phyloP scores from a whole-genome alignment of 1,140 invertebrate species.

The Sesamia nonagrioides region DNA sequence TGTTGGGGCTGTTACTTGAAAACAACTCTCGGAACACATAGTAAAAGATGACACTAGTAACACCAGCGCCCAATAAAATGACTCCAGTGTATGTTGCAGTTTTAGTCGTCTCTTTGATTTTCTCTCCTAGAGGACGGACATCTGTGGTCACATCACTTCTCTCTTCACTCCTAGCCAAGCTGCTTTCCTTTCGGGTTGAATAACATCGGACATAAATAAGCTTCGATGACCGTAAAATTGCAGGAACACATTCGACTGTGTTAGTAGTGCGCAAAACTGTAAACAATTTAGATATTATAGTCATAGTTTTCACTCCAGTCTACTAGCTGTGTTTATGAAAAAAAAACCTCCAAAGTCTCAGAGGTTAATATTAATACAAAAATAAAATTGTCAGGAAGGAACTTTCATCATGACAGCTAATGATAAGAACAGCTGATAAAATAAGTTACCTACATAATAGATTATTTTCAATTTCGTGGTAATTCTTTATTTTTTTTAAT shows the following conservation, averaged over 20 bases:
- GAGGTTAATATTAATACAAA: slow-evolving; percentile 31
- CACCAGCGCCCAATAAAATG: slow-evolving; percentile 92
- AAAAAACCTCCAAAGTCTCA: background rate
- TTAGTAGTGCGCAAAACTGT: slow-evolving; percentile 64
- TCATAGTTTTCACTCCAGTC: slow-evolving; percentile 62
- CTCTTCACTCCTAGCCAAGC: slow-evolving; percentile 75
- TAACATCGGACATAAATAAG: slow-evolving; percentile 64
- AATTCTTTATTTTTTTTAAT: background rate
- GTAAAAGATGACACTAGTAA: slow-evolving; percentile 94
- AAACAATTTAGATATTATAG: slow-evolving; percentile 77
- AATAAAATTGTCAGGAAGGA: background rate
- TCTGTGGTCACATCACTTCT: slow-evolving; percentile 87
- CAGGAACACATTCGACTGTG: slow-evolving; percentile 63
- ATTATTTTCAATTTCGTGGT: no score
- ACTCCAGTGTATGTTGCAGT: slow-evolving; percentile 94
- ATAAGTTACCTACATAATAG: no score
- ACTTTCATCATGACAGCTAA: background rate
- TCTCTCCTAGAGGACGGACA: slow-evolving; percentile 90
- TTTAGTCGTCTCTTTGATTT: slow-evolving; percentile 96
- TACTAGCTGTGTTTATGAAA: background rate
- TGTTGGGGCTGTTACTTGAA: slow-evolving; percentile 95
- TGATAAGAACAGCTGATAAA: slow-evolving; percentile 28
- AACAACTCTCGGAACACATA: slow-evolving; percentile 95
- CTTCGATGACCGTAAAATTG: slow-evolving; percentile 60
- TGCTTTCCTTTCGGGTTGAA: slow-evolving; percentile 72